Evolutionary conservation across 2,888 invertebrate species (phyloP), one percentile per base, ranked within the genome.

Genomic region (Synanthedon andrenaeformis): DNA sequence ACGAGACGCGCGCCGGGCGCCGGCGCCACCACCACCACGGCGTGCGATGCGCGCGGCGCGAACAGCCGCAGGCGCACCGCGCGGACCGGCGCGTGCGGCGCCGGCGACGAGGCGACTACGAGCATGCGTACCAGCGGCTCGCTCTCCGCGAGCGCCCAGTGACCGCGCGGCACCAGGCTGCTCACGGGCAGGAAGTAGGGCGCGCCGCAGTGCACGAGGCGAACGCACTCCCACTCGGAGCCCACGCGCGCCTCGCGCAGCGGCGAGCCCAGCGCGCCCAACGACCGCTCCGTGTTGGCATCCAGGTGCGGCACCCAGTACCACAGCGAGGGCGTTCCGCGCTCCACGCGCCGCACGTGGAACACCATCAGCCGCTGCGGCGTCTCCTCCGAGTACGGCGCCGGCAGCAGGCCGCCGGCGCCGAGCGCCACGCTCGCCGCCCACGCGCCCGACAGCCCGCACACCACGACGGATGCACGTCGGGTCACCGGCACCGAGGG

Each of bases 281-380:
- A 59, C 52, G 76, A 58, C 62, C 88, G 86, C 13, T 91, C 91
- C 74, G 93, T 92, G 77, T 93, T 92, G 65, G 90, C 90, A 76
- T 95, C 95, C 67, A 94, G 89, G 66, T 93, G 91, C 17, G 93
- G 91, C 63, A 92, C 79, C 94, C 94, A 94, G 74, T 91, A 92
- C 57, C 58, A 51, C 14, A 90, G 17, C 11, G 48, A 41, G 51
- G 90, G 90, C 35, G 88, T 45, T 52, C 55, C 87, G 55, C 52
- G 53, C 53, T 89, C 89, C 57, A 89, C 90, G 70, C 94, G 89
- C 4, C 76, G 72, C 66, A 79, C 75, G 76, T 84, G 95, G 78
- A 92, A 89, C 68, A 94, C 84, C 90, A 94, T 92, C 67, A 93
- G 90, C 56, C 95, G 89, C 82, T 95, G 93, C 52, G 94, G 93